phyloP scores from a whole-genome alignment of 2,797 vertebrate genomes.

The Scyliorhinus canicula region DNA sequence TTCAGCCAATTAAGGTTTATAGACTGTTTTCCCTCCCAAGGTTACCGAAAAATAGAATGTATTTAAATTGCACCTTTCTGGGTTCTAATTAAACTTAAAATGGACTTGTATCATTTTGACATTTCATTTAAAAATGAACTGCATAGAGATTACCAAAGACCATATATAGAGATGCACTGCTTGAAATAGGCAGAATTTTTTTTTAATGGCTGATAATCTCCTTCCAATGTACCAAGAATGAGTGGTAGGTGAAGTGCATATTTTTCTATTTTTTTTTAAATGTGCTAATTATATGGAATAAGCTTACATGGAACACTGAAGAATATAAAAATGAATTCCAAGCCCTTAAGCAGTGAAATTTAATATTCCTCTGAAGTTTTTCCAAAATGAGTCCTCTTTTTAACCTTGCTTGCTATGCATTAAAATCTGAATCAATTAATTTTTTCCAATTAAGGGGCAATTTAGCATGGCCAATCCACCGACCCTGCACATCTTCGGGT shows the following conservation, averaged over 20 bases:
- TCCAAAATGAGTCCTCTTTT: no score
- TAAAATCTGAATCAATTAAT: neutral
- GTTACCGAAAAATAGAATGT: neutral
- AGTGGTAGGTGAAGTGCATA: neutral
- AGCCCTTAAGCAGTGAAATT: neutral
- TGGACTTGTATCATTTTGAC: neutral
- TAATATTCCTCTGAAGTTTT: neutral
- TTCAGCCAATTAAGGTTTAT: no score
- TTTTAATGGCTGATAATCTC: neutral
- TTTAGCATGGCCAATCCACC: no score
- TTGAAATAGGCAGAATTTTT: neutral
- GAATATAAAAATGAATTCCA: conserved; percentile 25
- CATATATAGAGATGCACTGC: no score
- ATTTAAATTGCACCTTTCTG: neutral
- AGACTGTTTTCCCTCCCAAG: neutral
- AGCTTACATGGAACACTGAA: no score
- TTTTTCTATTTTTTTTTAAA: no score
- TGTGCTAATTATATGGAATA: neutral
- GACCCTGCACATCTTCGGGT: no score
- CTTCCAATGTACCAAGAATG: neutral
- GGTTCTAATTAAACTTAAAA: neutral
- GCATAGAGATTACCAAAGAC: neutral
- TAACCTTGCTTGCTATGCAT: neutral
- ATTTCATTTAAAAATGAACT: neutral
- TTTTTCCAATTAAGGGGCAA: no score